Evolutionary conservation across 2,113 vertebrate genomes (phyloP).

Genomic region (Brachirus orientalis): DNA sequence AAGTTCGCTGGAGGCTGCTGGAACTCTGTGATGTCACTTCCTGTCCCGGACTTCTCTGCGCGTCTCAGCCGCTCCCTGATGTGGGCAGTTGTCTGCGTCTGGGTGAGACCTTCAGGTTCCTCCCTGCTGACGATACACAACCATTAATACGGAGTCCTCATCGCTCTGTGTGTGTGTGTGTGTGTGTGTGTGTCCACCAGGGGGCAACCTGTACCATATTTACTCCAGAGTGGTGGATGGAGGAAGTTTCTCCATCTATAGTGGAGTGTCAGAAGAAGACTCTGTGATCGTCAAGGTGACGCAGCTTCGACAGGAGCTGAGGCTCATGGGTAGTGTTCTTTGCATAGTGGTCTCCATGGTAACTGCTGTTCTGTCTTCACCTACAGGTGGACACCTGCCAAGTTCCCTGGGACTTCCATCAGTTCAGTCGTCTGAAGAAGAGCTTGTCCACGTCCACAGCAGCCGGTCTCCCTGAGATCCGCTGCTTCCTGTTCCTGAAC

Average conservation of each 20-base stretch:
- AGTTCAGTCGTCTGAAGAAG: constrained; percentile 27
- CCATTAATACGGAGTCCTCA: too few species aligned
- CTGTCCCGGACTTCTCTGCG: constrained; percentile 4
- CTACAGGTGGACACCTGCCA: constrained; percentile 35
- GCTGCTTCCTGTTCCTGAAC: constrained; percentile 50
- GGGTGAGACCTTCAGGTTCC: neutral
- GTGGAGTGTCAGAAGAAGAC: neutral
- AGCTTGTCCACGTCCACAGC: neutral
- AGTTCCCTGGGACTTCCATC: constrained; percentile 38
- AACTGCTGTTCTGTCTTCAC: neutral
- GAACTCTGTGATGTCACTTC: constrained; percentile 38
- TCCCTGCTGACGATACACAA: neutral
- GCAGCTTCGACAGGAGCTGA: neutral
- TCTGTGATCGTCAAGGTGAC: constrained; percentile 25
- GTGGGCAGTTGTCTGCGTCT: constrained; percentile 15
- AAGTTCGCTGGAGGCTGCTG: constrained; percentile 10
- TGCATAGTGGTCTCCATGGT: neutral
- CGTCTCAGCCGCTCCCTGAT: constrained; percentile 17
- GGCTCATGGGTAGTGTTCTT: neutral
- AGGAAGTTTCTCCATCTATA: constrained; percentile 19
- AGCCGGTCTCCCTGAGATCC: constrained; percentile 27
- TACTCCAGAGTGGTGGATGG: neutral
- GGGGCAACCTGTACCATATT: constrained; percentile 1
- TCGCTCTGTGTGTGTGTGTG: neutral
- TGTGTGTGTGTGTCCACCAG: constrained; percentile 25